phyloP scores from a whole-genome alignment of 2,888 invertebrate species.

The Harpalus rubripes region DNA sequence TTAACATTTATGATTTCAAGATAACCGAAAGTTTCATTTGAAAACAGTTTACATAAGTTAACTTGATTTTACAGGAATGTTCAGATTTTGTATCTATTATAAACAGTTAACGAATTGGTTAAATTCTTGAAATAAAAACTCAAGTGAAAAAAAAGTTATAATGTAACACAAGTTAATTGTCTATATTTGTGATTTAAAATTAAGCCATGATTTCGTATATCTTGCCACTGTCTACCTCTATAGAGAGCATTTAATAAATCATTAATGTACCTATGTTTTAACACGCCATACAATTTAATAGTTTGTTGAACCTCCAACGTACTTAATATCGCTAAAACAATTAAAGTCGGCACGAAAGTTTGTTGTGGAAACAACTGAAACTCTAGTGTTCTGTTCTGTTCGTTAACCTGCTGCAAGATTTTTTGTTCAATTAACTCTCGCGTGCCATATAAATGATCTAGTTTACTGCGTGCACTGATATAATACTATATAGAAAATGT shows the following conservation, averaged over 20 bases:
- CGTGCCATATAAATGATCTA: conserved; percentile 35
- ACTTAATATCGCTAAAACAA: conserved; percentile 7
- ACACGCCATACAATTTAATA: neutral
- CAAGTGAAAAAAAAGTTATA: too few species aligned
- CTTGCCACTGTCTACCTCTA: too few species aligned
- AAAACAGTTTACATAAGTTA: too few species aligned
- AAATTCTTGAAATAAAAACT: too few species aligned
- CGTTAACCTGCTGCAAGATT: conserved; percentile 13
- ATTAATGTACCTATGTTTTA: neutral
- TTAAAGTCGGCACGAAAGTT: conserved; percentile 9
- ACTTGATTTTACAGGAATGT: too few species aligned
- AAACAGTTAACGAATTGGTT: too few species aligned
- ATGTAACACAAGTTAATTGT: too few species aligned
- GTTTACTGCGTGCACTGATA: conserved; percentile 15
- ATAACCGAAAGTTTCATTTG: too few species aligned
- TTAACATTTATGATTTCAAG: too few species aligned
- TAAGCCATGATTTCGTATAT: too few species aligned
- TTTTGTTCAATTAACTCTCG: conserved; percentile 6
- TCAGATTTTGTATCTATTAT: too few species aligned
- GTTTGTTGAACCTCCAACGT: neutral
- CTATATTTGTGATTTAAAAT: too few species aligned
- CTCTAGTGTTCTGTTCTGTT: neutral
- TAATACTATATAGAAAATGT: conserved; percentile 18
- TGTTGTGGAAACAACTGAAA: neutral
- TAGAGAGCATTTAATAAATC: neutral